Percentiles rank a stretch among this genome's conserved stretches.
phyloP scores from a whole-genome alignment of 2,888 invertebrate genomes.

The Platerodrilus igneus region DNA sequence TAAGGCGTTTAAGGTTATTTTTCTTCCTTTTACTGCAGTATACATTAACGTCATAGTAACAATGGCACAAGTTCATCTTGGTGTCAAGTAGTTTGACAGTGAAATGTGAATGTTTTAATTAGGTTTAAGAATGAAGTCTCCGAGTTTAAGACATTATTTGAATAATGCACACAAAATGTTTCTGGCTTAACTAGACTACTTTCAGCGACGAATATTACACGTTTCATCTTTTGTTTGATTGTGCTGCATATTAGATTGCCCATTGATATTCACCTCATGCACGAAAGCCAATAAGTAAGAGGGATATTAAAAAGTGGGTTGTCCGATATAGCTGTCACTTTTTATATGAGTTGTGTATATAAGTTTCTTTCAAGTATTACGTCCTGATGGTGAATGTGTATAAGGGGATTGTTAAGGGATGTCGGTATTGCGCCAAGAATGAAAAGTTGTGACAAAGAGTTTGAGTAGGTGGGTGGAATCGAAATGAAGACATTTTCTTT shows the following conservation, averaged over 20 bases:
- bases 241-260: conserved; percentile 16
- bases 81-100: conserved; percentile 24
- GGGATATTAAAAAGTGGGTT: conserved; percentile 22
- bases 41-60: conserved; percentile 18
- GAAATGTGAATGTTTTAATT: conserved; percentile 30
- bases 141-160: conserved; percentile 1
- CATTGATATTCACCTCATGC: conserved; percentile 19
- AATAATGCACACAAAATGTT: neutral
- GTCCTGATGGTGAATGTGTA: conserved; percentile 10
- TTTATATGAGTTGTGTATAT: conserved; percentile 20
- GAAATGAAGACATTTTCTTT: conserved; percentile 39
- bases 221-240: conserved; percentile 15
- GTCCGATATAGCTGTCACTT: conserved; percentile 18
- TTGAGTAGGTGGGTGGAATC: conserved; percentile 37
- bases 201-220: conserved; percentile 15
- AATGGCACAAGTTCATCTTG: conserved; percentile 23
- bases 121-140: conserved; percentile 27
- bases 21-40: conserved; percentile 13
- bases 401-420: conserved; percentile 12
- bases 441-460: conserved; percentile 42
- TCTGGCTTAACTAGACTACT: neutral
- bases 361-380: conserved; percentile 18
- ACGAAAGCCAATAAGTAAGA: conserved; percentile 20
- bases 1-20: conserved; percentile 16
- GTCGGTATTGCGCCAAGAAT: conserved; percentile 32